Evolutionary conservation across 1,140 invertebrate species (phyloP), one percentile per base, ranked within the genome.

Genomic region (Drosophila nikananu): DNA sequence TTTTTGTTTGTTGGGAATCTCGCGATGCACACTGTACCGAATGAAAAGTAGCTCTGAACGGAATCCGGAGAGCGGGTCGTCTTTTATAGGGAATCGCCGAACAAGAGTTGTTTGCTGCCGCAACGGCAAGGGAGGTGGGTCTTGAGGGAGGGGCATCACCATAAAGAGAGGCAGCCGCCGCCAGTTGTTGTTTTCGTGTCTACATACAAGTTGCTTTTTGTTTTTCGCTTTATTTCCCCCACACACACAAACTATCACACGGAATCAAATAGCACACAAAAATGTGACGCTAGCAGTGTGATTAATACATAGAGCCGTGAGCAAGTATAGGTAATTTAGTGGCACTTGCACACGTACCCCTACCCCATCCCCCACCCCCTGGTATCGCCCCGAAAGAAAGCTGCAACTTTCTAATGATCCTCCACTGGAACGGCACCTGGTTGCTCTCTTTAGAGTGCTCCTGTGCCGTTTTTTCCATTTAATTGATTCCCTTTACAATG

Each of bases 1-100:
- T 81, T 76, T 71, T 68, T 27, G 13, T 48, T 84, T 79, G 66
- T 54, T 61, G 70, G 21, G 17, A 55, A 67, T 39, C 27, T 61
- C 62, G 59, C 81, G 77, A 70, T 46, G 63, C 71, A 77, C 81
- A 87, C 84, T 89, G 86, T 81, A 90, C 81, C 62, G 78, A 81
- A 76, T 57, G 77, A 66, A 52, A 86, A 90, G 52, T 62, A 68
- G 60, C 46, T 86, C 61, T 89, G 81, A 70, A 71, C 57, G 12
- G 37, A 10, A 17, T 44, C 30, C 62, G 41, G 51, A 67, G 71
- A 81, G 74, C 13, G n/a, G 49, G 10, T 13, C 21, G 23, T 41
- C 74, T 90, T 90, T 86, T 89, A 89, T 89, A 89, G 78, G 27
- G 42, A 41, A 13, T 17, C 13, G 64, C 39, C 77, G 66, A 74